These are phyloP conservation scores for Nomada lathburiana DNA, from an alignment of 2,888 invertebrate species.

Conservation along the genomic window DNA sequence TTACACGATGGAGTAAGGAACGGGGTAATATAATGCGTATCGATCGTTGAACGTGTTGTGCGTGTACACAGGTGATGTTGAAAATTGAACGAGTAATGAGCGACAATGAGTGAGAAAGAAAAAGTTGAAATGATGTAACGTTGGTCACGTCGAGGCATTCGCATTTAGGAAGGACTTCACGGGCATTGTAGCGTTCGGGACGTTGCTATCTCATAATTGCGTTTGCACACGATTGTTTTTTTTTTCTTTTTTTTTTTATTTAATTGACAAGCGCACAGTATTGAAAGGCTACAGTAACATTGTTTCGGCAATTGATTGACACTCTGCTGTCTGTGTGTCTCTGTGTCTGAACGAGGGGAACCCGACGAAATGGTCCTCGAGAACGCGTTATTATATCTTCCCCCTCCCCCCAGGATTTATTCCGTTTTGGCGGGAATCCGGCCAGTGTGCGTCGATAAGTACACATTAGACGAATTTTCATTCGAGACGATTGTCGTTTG, in stretches of 20 bases:
- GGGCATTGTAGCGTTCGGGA: slow-evolving; percentile 45
- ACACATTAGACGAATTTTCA: slow-evolving; percentile 56
- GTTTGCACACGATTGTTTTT: slow-evolving; percentile 25
- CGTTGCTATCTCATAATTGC: slow-evolving; percentile 26
- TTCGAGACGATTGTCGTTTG: slow-evolving; percentile 50
- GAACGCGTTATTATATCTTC: slow-evolving; percentile 14
- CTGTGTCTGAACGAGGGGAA: slow-evolving; percentile 29
- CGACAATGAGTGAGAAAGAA: neutral
- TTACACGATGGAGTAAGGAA: slow-evolving; percentile 30
- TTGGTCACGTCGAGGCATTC: slow-evolving; percentile 11
- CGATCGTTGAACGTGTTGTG: neutral
- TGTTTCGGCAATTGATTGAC: neutral
- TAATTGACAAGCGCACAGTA: slow-evolving; percentile 53
- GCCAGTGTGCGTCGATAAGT: slow-evolving; percentile 58
- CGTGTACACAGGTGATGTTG: neutral
- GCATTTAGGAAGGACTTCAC: slow-evolving; percentile 18
- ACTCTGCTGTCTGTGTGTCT: slow-evolving; percentile 15
- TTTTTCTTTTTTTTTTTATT: slow-evolving; percentile 9
- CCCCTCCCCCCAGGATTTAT: slow-evolving; percentile 34
- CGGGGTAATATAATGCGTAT: slow-evolving; percentile 3
- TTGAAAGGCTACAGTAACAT: slow-evolving; percentile 36
- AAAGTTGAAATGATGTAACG: neutral
- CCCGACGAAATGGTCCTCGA: slow-evolving; percentile 30
- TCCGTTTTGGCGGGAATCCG: slow-evolving; percentile 43
- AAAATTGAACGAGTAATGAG: neutral